Evolutionary conservation across 2,797 vertebrate species (phyloP), one percentile per base, ranked within the genome.

Genomic region (Xenopus petersii): DNA sequence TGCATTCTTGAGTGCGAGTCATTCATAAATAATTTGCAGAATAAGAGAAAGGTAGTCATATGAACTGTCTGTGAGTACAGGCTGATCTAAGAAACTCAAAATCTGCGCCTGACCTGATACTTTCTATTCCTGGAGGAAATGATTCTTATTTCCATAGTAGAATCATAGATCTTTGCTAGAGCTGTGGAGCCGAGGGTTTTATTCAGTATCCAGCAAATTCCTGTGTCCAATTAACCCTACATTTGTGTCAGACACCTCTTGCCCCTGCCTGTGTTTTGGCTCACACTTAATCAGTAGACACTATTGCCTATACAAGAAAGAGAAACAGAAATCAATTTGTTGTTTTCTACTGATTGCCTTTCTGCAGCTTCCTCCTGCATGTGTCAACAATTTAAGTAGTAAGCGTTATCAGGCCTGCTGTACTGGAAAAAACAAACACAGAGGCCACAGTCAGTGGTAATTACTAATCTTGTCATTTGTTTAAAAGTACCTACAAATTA

Each of bases 301-400:
- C 60, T 4, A 15, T 2, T 15, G 36, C 60, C 64, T 47, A 58
- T 56, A 64, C 56, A 48, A 64, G 66, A 58, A 47, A 47, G 59
- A 48, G 49, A 64, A 67, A 70, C 16, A 67, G 63, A 3, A 33
- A 75, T 75, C 68, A 47, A 70, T 75, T 64, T 75, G 67, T 75
- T 75, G 59, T 42, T 68, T 67, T 63, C 66, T 15, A 51, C 49
- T 51, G 49, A 51, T 51, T 51, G 49, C 49, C 15, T 51, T 15
- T 12, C 49, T 56, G 54, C 15, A 16, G 15, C n/a, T 16, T 56
- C 54, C 54, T 56, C 15, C 16, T 55, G 15, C 15, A 56, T 5
- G 54, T 17, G n/a, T 15, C 54, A 56, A 17, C 13, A 56, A 56
- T 17, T 56, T 56, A 16, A 51, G 8, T 16, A 56, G 54, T 17